A percentile compares a stretch with the other conserved stretches of the same genome.
phyloP scores from a whole-genome alignment of 2,888 invertebrate species.

The Tillus elongatus region DNA sequence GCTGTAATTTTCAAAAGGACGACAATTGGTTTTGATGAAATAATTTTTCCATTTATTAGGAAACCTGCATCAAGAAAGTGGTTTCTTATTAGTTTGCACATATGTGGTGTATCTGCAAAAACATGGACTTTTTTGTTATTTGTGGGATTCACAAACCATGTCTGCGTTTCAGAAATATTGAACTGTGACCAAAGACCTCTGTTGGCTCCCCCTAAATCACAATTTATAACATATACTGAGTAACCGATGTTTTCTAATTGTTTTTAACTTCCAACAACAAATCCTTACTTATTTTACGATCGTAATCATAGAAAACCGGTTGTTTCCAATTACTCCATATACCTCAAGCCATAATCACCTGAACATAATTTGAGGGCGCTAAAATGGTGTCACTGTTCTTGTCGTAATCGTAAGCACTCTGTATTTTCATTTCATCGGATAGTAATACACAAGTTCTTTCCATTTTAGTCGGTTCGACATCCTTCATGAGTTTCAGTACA shows the following conservation, averaged over 20 bases:
- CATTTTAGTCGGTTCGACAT: no score
- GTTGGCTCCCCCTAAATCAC: conserved; percentile 20
- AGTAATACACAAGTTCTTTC: conserved; percentile 14
- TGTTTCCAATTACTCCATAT: conserved; percentile 21
- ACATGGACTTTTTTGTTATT: conserved; percentile 14
- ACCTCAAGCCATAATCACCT: conserved; percentile 19
- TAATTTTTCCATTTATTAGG: no score
- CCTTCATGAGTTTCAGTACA: no score
- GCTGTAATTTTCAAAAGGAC: no score
- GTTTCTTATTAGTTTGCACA: no score
- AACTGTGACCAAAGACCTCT: no score
- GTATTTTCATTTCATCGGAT: conserved; percentile 22
- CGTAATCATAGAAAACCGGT: conserved; percentile 20
- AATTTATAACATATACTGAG: conserved; percentile 22
- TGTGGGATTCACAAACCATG: conserved; percentile 16
- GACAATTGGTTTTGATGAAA: no score
- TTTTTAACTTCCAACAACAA: conserved; percentile 18
- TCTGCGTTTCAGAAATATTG: conserved; percentile 16
- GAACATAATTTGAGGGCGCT: conserved; percentile 17
- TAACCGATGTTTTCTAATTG: conserved; percentile 20
- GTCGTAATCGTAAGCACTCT: conserved; percentile 21
- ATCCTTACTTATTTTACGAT: conserved; percentile 19
- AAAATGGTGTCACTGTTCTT: conserved; percentile 14
- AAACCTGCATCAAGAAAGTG: no score
- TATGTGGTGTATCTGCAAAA: no score